phyloP scores from a whole-genome alignment of 2,888 invertebrate genomes.

The Nudaria mundana region DNA sequence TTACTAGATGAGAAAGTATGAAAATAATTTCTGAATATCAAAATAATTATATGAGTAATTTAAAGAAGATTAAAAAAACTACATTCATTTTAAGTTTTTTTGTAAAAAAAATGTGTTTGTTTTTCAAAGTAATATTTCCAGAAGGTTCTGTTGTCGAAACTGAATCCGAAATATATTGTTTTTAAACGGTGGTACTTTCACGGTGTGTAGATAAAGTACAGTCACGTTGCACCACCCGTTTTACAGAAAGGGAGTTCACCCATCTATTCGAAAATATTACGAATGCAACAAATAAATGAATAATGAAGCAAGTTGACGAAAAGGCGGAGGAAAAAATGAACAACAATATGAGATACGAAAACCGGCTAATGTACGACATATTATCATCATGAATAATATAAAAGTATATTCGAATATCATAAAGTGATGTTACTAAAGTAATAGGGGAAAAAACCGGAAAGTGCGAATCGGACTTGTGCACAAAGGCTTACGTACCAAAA shows the following conservation, averaged over 20 bases:
- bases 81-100: too few species aligned
- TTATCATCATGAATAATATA: conserved; percentile 77
- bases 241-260: background rate
- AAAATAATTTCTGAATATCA: too few species aligned
- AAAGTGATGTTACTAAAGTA: conserved; percentile 74
- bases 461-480: too few species aligned
- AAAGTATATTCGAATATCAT: conserved; percentile 68
- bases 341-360: conserved; percentile 47
- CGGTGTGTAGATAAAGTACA: background rate
- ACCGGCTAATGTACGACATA: conserved; percentile 67
- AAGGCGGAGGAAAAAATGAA: conserved; percentile 39
- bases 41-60: too few species aligned
- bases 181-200: too few species aligned
- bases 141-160: too few species aligned
- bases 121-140: background rate
- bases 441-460: conserved; percentile 69
- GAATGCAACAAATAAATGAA: conserved; percentile 44
- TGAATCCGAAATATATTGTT: too few species aligned
- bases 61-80: too few species aligned
- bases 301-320: conserved; percentile 41
- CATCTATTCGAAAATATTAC: conserved; percentile 12
- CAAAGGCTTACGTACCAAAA: too few species aligned
- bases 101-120: too few species aligned
- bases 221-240: too few species aligned
- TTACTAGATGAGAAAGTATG: too few species aligned